phyloP scores from a whole-genome alignment of 1,140 invertebrate species.

The Phenacoccus solenopsis region DNA sequence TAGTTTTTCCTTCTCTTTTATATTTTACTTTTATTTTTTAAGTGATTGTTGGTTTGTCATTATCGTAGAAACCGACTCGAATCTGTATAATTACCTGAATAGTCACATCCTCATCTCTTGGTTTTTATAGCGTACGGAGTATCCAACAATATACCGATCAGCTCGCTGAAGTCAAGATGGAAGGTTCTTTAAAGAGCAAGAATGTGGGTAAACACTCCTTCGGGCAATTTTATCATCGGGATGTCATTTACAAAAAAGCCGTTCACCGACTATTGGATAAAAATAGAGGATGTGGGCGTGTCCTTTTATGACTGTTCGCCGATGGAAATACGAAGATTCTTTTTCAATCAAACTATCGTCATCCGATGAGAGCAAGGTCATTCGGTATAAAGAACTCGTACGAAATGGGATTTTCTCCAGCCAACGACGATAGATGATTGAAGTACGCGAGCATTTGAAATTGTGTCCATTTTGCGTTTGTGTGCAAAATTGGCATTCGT shows the following conservation, averaged over 20 bases:
- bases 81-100: conserved; percentile 15
- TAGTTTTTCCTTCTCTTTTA: background rate
- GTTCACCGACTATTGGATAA: conserved; percentile 17
- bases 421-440: background rate
- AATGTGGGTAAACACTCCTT: conserved; percentile 16
- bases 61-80: conserved; percentile 11
- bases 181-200: conserved; percentile 5
- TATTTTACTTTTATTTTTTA: conserved; percentile 7
- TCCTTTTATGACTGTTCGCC: conserved; percentile 16
- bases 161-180: conserved; percentile 6
- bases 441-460: background rate
- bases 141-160: background rate
- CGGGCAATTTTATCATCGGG: conserved; percentile 17
- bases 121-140: conserved; percentile 6
- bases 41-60: conserved; percentile 16
- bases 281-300: conserved; percentile 17
- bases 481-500: too few species aligned
- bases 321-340: conserved; percentile 15
- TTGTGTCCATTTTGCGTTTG: too few species aligned
- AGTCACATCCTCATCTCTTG: conserved; percentile 11
- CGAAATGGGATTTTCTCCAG: background rate
- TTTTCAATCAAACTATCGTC: conserved; percentile 16
- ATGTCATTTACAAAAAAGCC: conserved; percentile 15
- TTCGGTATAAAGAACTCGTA: background rate
- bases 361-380: conserved; percentile 15